Base-by-base conservation (phyloP, 2,797 vertebrate genomes). In the Pogonophryne albipinna region DNA sequence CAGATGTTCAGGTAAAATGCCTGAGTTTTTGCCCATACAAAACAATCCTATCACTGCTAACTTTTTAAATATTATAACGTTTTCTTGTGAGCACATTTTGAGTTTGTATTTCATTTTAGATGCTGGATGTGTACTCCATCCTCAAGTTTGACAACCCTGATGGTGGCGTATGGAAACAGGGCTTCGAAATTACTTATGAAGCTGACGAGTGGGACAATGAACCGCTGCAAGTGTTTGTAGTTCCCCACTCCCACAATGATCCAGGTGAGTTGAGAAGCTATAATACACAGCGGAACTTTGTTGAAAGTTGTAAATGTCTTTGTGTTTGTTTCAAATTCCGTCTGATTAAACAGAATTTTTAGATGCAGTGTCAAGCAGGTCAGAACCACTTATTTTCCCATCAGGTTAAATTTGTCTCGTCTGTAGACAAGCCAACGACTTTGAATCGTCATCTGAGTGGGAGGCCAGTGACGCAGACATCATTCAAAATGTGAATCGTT, bases 241-340 rank as follows among this genome's bases (percentile, higher is more conserved):
- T 99, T 38, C 98, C 98, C 0, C 98, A 99, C 79, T 99, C 98
- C 1, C 98, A 99, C 94, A 99, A 99, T 0, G 98, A 99, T 87
- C 98, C 98, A 46, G 99, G 94, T 96, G 92, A 80, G 80, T 23
- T 57, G 41, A 11, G 4, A 58, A 17, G 10, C 10, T 4, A 17
- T 49, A 17, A 46, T 3, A 16, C 14, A n/a, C 20, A 52, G n/a
- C 3, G 41, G 44, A 14, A 47, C 41, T n/a, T 19, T 44, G 7
- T 42, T 27, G 6, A 16, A 42, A 20, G 23, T 52, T 52, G 7
- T 60, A 27, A 10, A 34, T 44, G 17, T 38, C 27, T 3, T 1
- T 1, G 8, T 38, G 38, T 3, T 1, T 1, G 8, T 76, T 55
- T 63, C 12, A 66, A 57, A 16, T 46, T 66, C 6, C 44, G 14